Conservation (phyloP, 2,888 invertebrate genomes). For the Cheilosia impressa region DNA sequence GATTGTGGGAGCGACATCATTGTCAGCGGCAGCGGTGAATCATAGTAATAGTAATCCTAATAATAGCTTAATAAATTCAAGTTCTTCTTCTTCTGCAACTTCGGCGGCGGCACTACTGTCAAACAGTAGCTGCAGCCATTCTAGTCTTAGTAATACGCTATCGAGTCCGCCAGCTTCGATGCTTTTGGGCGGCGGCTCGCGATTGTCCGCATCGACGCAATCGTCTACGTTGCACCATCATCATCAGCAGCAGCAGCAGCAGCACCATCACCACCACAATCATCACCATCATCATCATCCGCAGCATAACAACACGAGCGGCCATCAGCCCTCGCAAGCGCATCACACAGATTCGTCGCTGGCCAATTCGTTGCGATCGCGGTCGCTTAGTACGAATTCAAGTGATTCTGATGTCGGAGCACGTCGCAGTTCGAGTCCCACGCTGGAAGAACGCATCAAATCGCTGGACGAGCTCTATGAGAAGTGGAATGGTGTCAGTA, state of each 20-base stretch:
- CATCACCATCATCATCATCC: constrained; percentile 79
- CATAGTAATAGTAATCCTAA: constrained; percentile 72
- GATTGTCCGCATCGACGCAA: constrained; percentile 60
- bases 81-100: constrained; percentile 77
- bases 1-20: constrained; percentile 75
- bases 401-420: constrained; percentile 88
- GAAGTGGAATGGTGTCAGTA: constrained; percentile 89
- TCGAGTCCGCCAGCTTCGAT: constrained; percentile 78
- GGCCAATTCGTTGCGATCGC: constrained; percentile 87
- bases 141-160: constrained; percentile 82
- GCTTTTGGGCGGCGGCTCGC: constrained; percentile 63
- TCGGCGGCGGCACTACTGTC: constrained; percentile 77
- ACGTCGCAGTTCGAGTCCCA: constrained; percentile 87
- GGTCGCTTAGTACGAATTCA: constrained; percentile 90
- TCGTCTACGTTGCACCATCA: constrained; percentile 77
- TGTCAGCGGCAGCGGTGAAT: constrained; percentile 63
- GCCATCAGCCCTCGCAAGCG: constrained; percentile 82
- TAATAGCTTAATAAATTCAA: constrained; percentile 77
- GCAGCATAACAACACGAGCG: constrained; percentile 76
- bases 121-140: constrained; percentile 80
- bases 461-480: constrained; percentile 97
- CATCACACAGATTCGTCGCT: constrained; percentile 80
- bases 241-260: constrained; percentile 78
- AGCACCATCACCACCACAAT: constrained; percentile 78
- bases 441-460: constrained; percentile 95